Conservation (phyloP, 1,140 invertebrate species). For the Meteorus sp. region DNA sequence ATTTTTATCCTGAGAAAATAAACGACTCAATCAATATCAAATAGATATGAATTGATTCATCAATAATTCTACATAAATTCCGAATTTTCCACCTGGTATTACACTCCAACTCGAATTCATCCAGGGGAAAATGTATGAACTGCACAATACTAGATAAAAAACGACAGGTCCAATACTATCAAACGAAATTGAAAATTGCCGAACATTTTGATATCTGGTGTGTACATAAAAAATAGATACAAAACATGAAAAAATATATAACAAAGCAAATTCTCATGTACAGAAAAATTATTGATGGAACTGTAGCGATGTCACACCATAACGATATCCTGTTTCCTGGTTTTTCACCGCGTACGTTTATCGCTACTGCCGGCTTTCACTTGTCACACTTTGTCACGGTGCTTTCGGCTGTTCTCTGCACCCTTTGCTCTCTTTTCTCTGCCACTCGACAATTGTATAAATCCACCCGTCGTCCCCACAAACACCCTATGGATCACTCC, state of each 20-base stretch:
- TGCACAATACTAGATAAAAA: too few species aligned
- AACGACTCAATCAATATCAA: too few species aligned
- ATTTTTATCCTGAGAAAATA: too few species aligned
- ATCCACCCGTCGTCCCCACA: background rate
- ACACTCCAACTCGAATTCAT: too few species aligned
- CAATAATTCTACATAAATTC: too few species aligned
- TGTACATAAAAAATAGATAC: background rate
- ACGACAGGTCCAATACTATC: too few species aligned
- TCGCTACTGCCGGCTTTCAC: conserved; percentile 25
- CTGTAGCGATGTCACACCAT: conserved; percentile 17
- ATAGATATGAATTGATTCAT: too few species aligned
- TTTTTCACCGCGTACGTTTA: conserved; percentile 19
- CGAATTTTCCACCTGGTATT: too few species aligned
- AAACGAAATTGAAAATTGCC: too few species aligned
- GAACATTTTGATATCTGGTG: too few species aligned
- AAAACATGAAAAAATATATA: background rate
- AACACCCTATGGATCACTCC: conserved; percentile 22
- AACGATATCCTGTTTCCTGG: conserved; percentile 29
- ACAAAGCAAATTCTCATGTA: background rate
- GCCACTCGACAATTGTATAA: conserved; percentile 15
- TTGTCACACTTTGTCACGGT: conserved; percentile 37
- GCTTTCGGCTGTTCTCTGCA: conserved; percentile 24
- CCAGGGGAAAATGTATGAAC: too few species aligned
- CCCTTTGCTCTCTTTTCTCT: conserved; percentile 20
- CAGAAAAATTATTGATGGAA: background rate